Conservation (phyloP, 1,140 invertebrate species). For the Scaptomyza pallida region DNA sequence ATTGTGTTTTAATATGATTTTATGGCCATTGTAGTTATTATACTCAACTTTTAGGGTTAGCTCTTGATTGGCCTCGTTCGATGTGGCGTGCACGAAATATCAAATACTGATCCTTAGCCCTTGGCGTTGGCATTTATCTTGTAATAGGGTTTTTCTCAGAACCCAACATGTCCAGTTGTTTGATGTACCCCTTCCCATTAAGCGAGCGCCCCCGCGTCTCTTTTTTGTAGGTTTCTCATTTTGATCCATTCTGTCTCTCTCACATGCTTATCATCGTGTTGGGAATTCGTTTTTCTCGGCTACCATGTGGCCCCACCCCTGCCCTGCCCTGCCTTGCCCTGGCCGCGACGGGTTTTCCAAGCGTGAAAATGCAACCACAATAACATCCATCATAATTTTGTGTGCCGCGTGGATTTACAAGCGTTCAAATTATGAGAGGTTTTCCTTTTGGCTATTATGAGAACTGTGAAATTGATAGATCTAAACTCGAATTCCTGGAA, state of each 20-base stretch:
- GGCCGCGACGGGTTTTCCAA: conserved; percentile 11
- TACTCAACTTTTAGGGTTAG: conserved; percentile 38
- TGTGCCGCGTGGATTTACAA: conserved; percentile 77
- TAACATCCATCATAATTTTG: conserved; percentile 79
- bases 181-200: conserved; percentile 51
- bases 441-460: conserved; percentile 53
- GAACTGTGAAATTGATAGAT: conserved; percentile 67
- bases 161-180: conserved; percentile 49
- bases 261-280: conserved; percentile 34
- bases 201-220: conserved; percentile 42
- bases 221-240: neutral
- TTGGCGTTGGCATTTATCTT: conserved; percentile 43
- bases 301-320: conserved; percentile 24
- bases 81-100: conserved; percentile 61
- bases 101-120: conserved; percentile 62
- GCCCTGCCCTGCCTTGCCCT: no score
- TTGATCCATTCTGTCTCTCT: no score
- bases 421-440: conserved; percentile 70
- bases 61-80: conserved; percentile 49
- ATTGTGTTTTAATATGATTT: conserved; percentile 83
- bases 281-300: conserved; percentile 51
- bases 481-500: conserved; percentile 44
- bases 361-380: conserved; percentile 71
- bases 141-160: conserved; percentile 71
- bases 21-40: conserved; percentile 62